Conservation (phyloP, 2,888 invertebrate species). For the Himalopsyche tibetana region DNA sequence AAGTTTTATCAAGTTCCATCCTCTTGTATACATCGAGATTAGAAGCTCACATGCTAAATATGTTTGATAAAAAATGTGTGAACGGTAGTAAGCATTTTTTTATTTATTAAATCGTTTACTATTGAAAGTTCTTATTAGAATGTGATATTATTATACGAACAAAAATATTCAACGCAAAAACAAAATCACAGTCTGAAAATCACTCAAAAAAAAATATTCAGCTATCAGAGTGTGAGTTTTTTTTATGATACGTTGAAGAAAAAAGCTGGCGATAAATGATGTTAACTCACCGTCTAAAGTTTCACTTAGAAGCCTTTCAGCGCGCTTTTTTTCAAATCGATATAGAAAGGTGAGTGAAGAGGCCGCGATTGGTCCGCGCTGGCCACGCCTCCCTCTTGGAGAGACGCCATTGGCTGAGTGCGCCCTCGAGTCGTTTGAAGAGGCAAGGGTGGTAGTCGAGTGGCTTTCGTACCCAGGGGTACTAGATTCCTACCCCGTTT, state of each 20-base stretch:
- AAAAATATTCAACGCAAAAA: conserved; percentile 43
- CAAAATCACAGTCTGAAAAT: conserved; percentile 51
- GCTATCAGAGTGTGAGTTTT: conserved; percentile 54
- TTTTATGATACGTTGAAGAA: neutral
- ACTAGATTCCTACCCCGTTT: conserved; percentile 34
- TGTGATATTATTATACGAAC: conserved; percentile 52
- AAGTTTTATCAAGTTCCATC: too few species aligned
- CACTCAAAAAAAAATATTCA: conserved; percentile 51
- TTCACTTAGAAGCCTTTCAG: conserved; percentile 57
- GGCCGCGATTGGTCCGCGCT: conserved; percentile 70
- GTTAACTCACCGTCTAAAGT: conserved; percentile 56
- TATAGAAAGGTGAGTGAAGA: conserved; percentile 58
- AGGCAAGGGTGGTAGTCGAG: conserved; percentile 76
- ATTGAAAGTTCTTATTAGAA: conserved; percentile 49
- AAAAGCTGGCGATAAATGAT: conserved; percentile 26
- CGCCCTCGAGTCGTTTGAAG: conserved; percentile 75
- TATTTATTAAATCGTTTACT: neutral
- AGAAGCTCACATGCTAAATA: neutral
- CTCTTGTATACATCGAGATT: neutral
- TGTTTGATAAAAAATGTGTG: neutral
- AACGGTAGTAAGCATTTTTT: neutral
- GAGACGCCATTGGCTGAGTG: conserved; percentile 72
- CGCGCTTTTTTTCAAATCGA: conserved; percentile 61
- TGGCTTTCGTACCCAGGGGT: conserved; percentile 68
- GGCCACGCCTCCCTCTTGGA: conserved; percentile 73